A percentile compares a stretch with the other conserved stretches of the same genome.
Evolutionary conservation across 1,140 invertebrate genomes (phyloP).

Genomic region (Harlomillsia oculata): DNA sequence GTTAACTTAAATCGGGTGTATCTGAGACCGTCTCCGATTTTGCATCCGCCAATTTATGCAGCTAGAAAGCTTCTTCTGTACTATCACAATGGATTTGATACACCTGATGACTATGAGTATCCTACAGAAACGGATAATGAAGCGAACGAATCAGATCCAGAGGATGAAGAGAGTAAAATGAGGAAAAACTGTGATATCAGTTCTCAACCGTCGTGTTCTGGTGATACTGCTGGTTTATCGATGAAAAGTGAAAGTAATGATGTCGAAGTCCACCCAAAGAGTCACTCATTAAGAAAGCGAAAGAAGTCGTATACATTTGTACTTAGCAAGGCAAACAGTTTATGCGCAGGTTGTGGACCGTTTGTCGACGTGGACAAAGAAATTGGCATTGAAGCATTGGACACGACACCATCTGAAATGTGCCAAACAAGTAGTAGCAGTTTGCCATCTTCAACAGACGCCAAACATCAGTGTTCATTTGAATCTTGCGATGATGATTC

Average conservation of each 20-base stretch:
- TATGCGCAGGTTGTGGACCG: slow-evolving; percentile 30
- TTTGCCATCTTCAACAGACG: not conserved
- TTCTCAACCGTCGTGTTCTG: too few species aligned
- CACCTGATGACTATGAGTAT: slow-evolving; percentile 24
- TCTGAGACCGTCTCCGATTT: slow-evolving; percentile 57
- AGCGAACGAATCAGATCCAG: slow-evolving; percentile 1
- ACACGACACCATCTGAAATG: not conserved
- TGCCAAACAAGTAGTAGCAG: slow-evolving; percentile 1
- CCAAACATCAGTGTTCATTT: slow-evolving; percentile 30
- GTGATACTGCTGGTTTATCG: too few species aligned
- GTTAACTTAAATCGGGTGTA: slow-evolving; percentile 84
- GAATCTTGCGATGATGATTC: slow-evolving; percentile 36
- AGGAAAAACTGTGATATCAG: too few species aligned
- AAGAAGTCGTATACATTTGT: slow-evolving; percentile 26
- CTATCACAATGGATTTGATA: slow-evolving; percentile 38
- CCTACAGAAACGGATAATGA: slow-evolving; percentile 4
- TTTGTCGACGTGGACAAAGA: slow-evolving; percentile 13
- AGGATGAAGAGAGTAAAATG: not conserved
- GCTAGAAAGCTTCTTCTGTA: slow-evolving; percentile 66
- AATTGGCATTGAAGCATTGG: slow-evolving; percentile 3
- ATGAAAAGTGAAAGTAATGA: too few species aligned
- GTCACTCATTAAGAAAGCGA: not conserved
- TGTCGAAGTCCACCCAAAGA: not conserved
- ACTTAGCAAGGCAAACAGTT: slow-evolving; percentile 19
- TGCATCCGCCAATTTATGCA: slow-evolving; percentile 75